A percentile compares a stretch with the other conserved stretches of the same genome.
phyloP scores from a whole-genome alignment of 2,113 vertebrate genomes.

The Ictidomys tridecemlineatus region DNA sequence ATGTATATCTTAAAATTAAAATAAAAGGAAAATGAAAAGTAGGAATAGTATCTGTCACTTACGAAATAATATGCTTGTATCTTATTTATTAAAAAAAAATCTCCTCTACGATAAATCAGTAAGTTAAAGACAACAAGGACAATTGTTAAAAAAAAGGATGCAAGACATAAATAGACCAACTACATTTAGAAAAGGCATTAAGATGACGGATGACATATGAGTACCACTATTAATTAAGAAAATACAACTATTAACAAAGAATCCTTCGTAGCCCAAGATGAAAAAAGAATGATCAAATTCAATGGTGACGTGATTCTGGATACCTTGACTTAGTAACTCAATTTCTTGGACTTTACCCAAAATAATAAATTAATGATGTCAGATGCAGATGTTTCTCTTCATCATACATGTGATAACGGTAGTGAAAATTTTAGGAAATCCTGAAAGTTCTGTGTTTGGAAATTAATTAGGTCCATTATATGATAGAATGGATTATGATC shows the following conservation, averaged over 20 bases:
- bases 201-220: background rate
- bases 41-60: background rate
- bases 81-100: background rate
- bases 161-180: background rate
- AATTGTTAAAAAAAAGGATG: background rate
- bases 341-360: background rate
- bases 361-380: conserved; percentile 22
- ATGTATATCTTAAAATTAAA: background rate
- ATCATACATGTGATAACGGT: background rate
- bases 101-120: conserved; percentile 1
- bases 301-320: background rate
- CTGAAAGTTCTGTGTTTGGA: background rate
- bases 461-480: background rate
- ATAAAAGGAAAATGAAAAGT: background rate
- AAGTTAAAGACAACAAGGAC: background rate
- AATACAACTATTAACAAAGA: background rate
- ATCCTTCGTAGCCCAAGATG: background rate
- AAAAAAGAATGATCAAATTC: background rate
- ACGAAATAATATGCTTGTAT: background rate
- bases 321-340: conserved; percentile 17
- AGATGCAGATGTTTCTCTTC: background rate
- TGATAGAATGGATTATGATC: background rate
- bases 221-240: conserved; percentile 10
- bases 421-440: background rate
- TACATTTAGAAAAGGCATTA: conserved; percentile 42